Conservation (phyloP, 1,140 invertebrate species). For the Plodia interpunctella region DNA sequence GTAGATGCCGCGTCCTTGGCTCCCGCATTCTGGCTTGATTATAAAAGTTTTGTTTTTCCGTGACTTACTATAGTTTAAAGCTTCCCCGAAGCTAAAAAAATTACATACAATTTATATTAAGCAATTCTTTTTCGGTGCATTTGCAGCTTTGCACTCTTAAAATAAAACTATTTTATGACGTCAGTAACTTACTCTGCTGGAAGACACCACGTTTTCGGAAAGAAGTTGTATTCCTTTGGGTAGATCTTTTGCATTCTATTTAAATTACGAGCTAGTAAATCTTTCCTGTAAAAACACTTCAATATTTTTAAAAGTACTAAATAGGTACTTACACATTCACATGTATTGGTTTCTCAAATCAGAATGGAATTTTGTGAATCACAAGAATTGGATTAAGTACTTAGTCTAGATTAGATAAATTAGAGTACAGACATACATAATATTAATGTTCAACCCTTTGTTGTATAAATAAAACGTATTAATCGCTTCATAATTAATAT, state of each 20-base stretch:
- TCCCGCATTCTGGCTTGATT: constrained; percentile 91
- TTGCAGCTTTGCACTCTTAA: no score
- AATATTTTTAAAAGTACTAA: no score
- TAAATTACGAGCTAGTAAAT: constrained; percentile 89
- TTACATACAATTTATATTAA: not conserved
- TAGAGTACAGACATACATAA: no score
- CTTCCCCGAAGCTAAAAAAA: constrained; percentile 79
- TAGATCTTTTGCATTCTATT: constrained; percentile 91
- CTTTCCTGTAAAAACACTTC: constrained; percentile 81
- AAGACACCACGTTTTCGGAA: constrained; percentile 95
- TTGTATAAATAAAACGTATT: no score
- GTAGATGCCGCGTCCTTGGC: constrained; percentile 91
- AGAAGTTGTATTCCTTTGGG: constrained; percentile 93
- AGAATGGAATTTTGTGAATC: no score
- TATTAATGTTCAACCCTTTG: no score
- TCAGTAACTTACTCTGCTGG: constrained; percentile 89
- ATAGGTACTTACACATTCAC: not conserved
- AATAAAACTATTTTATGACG: no score
- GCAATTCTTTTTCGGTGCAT: not conserved
- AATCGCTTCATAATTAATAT: not conserved
- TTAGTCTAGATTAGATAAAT: no score
- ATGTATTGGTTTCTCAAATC: no score
- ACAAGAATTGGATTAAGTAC: no score
- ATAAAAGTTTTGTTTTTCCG: constrained; percentile 90
- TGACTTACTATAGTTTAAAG: constrained; percentile 79